Evolutionary conservation across 2,888 invertebrate genomes (phyloP), one percentile per base, ranked within the genome.

Genomic region (Hydriomena furcata): DNA sequence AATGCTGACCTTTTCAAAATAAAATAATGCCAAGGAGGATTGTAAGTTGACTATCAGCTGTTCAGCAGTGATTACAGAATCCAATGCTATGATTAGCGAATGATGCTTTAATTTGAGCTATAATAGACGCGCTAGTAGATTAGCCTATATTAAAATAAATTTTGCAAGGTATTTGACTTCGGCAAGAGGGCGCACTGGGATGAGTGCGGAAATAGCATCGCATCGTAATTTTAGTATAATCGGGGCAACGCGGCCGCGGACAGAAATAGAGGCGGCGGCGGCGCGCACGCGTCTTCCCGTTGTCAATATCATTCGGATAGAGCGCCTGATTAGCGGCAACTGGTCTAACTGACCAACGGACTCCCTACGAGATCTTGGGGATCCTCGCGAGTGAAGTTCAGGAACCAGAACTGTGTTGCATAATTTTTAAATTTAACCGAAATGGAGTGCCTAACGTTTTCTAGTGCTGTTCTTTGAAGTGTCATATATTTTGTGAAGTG

Each of bases 181-280:
- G 65, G 70, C 68, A 65, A 69, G 81, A 76, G 79, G 72, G 80
- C 82, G 73, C 79, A 71, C 70, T 66, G 75, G 74, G 82, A 77
- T 63, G 78, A 80, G 90, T 86, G 88, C 90, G 89, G 90, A 90
- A 90, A 90, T 90, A 90, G 88, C 84, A 72, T 63, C 79, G 77
- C 81, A 83, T 80, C 80, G 84, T 90, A 90, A 89, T 89, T 90
- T 90, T 87, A 89, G 87, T 90, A 80, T 79, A 90, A 90, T 86
- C 90, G 84, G 90, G 90, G 90, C 90, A 90, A 90, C 85, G 73
- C 86, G 85, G 87, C 79, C 89, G 81, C 83, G 81, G 75, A 85
- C 85, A 75, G 81, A 89, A 90, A 90, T 90, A 90, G 88, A 76
- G 80, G 58, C 75, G 82, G 73, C 82, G 74, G 82, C 31, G 31